Base-by-base conservation (phyloP, 1,140 invertebrate genomes). In the Hirudo medicinalis region DNA sequence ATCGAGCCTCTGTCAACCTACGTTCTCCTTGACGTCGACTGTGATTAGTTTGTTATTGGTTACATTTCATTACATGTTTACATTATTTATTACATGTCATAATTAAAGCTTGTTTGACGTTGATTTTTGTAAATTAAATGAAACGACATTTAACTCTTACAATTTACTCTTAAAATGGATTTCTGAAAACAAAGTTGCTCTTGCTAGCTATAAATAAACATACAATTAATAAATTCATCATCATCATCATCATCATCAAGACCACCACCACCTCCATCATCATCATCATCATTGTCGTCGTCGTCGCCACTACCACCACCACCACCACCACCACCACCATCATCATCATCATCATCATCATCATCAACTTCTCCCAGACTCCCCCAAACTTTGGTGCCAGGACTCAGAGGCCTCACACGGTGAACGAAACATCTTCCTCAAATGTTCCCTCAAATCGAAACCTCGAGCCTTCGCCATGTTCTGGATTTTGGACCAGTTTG, bases 311-410 rank as follows among this genome's bases (percentile, higher is more conserved):
- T 2, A 32, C 15, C n/a, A 68, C n/a, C 67, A 29, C 11, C 36
- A 43, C 19, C 36, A 49, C 19, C n/a, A 15, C 11, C 27, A 40
- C 20, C 27, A 43, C 32, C 27, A 22, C 27, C 36, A 29, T 19
- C 67, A 32, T 0, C 2, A 36, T 8, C n/a, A 43, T 6, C 25
- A 49, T 25, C 32, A 40, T 36, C 66, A 29, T 27, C 66, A 27
- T 67, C 32, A 20, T 9, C 36, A 11, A 15, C 20, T 13, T 5
- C 20, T n/a, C 9, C n/a, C 53, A 70, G 69, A 70, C 43, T 49
- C 69, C 6, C 69, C 69, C n/a, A 70, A 70, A 49, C 40, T 70
- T 25, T 2, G 22, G 19, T 70, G 69, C 69, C 25, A 22, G 15
- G n/a, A 36, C 22, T 6, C 19, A 0, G 53, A 54, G 3, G 69